Conservation (phyloP, 2,888 invertebrate genomes). For the Scotopteryx bipunctaria region DNA sequence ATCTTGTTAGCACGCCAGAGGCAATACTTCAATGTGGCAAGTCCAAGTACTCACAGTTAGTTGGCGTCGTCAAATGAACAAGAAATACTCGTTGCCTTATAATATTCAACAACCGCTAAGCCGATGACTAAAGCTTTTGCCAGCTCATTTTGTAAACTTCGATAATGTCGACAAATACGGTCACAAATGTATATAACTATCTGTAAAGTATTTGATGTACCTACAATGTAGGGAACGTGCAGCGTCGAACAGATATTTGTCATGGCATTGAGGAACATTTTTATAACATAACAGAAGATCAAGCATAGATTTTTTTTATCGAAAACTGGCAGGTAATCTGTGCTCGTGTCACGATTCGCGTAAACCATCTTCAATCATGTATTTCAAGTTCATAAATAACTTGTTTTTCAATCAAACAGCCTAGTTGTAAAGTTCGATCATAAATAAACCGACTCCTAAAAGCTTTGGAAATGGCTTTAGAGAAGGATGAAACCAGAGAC, state of each 20-base stretch:
- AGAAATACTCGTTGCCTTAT: conserved; percentile 51
- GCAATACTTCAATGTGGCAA: conserved; percentile 33
- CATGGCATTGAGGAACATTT: too few species aligned
- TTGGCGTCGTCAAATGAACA: conserved; percentile 50
- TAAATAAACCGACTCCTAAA: conserved; percentile 21
- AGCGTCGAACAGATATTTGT: too few species aligned
- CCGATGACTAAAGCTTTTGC: conserved; percentile 23
- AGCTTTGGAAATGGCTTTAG: conserved; percentile 25
- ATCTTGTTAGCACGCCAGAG: conserved; percentile 48
- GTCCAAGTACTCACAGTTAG: conserved; percentile 28
- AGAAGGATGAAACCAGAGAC: conserved; percentile 20
- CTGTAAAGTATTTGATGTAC: too few species aligned
- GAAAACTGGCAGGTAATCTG: not conserved
- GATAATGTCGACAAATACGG: conserved; percentile 15
- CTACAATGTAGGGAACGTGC: not conserved
- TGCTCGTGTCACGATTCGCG: too few species aligned
- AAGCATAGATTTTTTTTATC: too few species aligned
- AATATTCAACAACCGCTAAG: conserved; percentile 25
- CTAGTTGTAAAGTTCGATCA: conserved; percentile 1
- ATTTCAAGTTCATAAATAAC: not conserved
- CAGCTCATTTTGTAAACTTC: conserved; percentile 21
- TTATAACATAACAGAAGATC: too few species aligned
- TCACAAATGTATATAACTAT: conserved; percentile 10
- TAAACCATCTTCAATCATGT: not conserved
- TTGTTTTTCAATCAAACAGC: not conserved